phyloP scores from a whole-genome alignment of 2,888 invertebrate genomes.

The Dascillus cervinus region DNA sequence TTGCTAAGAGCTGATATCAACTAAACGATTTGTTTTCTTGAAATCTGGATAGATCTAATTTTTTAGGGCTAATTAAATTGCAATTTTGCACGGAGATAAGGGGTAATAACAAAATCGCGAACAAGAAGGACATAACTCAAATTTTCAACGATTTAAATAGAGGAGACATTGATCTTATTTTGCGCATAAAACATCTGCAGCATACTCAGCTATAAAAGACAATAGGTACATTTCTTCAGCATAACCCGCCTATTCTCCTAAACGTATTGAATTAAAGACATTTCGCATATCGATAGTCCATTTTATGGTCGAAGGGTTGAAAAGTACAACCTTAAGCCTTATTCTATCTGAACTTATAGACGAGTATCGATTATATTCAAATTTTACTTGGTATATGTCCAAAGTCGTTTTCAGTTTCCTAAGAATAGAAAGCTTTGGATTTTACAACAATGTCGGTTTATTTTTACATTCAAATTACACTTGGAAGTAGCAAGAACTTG shows the following conservation, averaged over 20 bases:
- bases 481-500: too few species aligned
- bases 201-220: constrained; percentile 22
- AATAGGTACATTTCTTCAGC: constrained; percentile 21
- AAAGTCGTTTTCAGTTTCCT: constrained; percentile 14
- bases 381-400: constrained; percentile 19
- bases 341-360: constrained; percentile 11
- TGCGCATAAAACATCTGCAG: constrained; percentile 14
- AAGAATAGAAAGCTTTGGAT: constrained; percentile 5
- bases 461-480: not conserved
- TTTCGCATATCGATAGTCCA: constrained; percentile 28
- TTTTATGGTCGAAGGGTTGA: constrained; percentile 21
- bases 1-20: constrained; percentile 11
- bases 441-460: not conserved
- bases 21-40: constrained; percentile 10
- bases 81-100: constrained; percentile 1
- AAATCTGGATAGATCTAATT: constrained; percentile 8
- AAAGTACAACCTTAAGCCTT: constrained; percentile 15
- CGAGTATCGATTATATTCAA: constrained; percentile 16
- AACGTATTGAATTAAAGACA: constrained; percentile 30
- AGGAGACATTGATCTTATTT: constrained; percentile 18
- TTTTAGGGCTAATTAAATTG: constrained; percentile 7
- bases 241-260: constrained; percentile 21
- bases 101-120: not conserved
- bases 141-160: too few species aligned
- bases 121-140: not conserved